These are phyloP conservation scores for Oriolus oriolus DNA, from an alignment of 2,113 vertebrate species.

Conservation along the genomic window DNA sequence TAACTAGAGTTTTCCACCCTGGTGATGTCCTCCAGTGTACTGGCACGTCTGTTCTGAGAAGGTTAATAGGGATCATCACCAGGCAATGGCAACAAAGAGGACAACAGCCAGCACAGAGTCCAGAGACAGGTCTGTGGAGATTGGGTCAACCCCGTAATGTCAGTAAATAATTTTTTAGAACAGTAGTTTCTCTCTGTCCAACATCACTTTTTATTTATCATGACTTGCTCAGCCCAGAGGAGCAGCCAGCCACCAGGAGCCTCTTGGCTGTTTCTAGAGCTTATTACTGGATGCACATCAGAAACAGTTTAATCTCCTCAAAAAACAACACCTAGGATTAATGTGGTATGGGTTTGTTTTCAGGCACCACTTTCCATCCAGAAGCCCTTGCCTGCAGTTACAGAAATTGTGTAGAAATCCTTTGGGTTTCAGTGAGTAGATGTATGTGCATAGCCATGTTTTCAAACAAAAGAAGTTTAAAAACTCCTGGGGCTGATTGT, in stretches of 20 bases:
- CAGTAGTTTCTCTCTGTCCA: not conserved
- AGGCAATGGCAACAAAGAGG: not conserved
- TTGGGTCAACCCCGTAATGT: not conserved
- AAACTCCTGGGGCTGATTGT: not conserved
- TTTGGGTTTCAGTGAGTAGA: not conserved
- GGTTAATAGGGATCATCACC: not conserved
- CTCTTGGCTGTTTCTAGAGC: not conserved
- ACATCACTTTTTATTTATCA: not conserved
- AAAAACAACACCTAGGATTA: not conserved
- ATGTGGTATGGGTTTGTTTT: not conserved
- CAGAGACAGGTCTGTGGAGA: not conserved
- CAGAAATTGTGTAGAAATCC: not conserved
- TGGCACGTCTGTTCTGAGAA: not conserved
- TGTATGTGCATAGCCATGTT: rapidly evolving
- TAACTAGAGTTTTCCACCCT: not conserved
- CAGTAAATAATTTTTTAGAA: not conserved
- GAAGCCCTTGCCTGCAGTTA: not conserved
- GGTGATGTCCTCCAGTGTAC: not conserved
- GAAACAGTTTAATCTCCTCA: not conserved
- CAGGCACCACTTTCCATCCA: not conserved
- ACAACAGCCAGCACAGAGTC: not conserved
- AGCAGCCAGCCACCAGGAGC: not conserved
- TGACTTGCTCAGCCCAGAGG: not conserved
- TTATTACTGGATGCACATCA: not conserved
- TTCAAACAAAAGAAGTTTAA: not conserved